Conservation (phyloP, 2,113 vertebrate genomes). For the Callipepla squamata region DNA sequence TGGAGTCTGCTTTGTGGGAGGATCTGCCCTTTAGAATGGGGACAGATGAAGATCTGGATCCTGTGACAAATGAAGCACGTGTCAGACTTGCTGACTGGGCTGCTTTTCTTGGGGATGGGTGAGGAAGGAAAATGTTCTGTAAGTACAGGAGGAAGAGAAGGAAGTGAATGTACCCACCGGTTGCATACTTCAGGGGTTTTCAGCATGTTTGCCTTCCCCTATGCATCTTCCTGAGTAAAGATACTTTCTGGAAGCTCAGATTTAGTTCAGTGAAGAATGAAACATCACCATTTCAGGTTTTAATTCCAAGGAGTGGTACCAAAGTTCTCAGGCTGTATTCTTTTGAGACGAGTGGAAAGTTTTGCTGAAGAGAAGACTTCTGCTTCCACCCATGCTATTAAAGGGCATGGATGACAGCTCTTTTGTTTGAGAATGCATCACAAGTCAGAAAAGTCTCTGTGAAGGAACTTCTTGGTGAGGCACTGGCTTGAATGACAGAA, state of each 20-base stretch:
- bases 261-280: background rate
- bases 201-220: background rate
- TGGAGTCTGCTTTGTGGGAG: background rate
- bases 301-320: background rate
- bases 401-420: background rate
- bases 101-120: background rate
- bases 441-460: background rate
- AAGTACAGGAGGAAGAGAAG: background rate
- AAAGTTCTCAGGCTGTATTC: background rate
- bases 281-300: background rate
- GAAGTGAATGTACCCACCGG: background rate
- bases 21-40: background rate
- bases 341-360: background rate
- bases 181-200: background rate
- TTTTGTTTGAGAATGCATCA: background rate
- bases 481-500: background rate
- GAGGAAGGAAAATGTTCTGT: background rate
- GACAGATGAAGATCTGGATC: background rate
- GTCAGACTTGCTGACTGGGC: background rate
- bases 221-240: background rate
- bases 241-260: background rate
- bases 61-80: background rate
- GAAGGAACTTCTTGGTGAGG: background rate
- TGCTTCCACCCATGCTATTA: background rate
- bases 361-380: background rate